Conservation (phyloP, 2,113 vertebrate species). For the Fulmarus glacialis region DNA sequence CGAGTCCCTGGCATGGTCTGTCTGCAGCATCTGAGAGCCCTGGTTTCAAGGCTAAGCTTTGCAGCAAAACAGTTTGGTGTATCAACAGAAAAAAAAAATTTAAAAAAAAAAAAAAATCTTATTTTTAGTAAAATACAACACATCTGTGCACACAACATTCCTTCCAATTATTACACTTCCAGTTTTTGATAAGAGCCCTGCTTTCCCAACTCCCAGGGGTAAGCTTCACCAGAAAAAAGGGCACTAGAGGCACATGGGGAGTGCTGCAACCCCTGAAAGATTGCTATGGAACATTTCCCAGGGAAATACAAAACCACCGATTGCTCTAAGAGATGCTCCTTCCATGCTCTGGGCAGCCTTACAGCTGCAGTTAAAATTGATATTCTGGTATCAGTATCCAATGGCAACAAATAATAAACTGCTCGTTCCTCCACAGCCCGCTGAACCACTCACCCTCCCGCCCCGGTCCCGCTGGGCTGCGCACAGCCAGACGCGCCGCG, state of each 20-base stretch:
- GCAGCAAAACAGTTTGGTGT: not conserved
- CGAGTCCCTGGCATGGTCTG: not conserved
- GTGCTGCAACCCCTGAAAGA: not conserved
- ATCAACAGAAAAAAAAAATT: not conserved
- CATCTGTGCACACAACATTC: not conserved
- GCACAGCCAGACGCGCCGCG: fast-evolving
- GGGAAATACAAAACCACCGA: fast-evolving
- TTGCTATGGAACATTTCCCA: not conserved
- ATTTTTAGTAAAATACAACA: not conserved
- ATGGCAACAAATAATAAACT: not conserved
- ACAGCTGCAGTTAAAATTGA: not conserved
- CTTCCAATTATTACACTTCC: not conserved
- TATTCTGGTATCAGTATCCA: not conserved
- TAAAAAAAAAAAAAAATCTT: no score
- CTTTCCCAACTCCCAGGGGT: not conserved
- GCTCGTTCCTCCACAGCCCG: not conserved
- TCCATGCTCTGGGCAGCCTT: not conserved
- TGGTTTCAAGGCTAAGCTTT: not conserved
- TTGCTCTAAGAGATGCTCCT: not conserved
- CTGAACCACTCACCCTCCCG: not conserved
- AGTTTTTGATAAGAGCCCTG: not conserved
- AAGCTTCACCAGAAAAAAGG: not conserved
- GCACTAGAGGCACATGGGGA: not conserved
- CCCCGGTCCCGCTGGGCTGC: not conserved
- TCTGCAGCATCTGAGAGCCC: not conserved